Percentiles rank a stretch among this genome's conserved stretches.
phyloP scores from a whole-genome alignment of 1,140 invertebrate genomes.

The Drosophila gunungcola region DNA sequence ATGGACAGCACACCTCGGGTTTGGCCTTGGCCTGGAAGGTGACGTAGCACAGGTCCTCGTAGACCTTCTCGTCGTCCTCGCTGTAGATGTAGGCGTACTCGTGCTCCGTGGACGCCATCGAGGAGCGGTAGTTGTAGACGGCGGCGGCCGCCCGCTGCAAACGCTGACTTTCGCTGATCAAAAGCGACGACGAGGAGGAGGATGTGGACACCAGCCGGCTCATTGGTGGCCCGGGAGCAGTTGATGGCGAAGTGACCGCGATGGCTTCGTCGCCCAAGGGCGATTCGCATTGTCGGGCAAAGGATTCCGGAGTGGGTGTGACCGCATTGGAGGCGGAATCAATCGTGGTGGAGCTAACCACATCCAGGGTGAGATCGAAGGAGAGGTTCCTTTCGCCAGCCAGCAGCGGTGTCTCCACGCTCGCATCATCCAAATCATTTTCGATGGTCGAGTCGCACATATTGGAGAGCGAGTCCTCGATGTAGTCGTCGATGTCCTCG shows the following conservation, averaged over 20 bases:
- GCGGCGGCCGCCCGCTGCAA: slow-evolving; percentile 72
- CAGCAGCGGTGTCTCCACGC: not conserved
- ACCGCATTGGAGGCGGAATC: slow-evolving; percentile 21
- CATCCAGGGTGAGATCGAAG: slow-evolving; percentile 49
- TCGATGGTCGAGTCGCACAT: slow-evolving; percentile 70
- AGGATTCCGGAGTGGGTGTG: slow-evolving; percentile 56
- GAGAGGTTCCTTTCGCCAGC: slow-evolving; percentile 43
- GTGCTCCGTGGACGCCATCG: slow-evolving; percentile 64
- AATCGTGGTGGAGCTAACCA: not conserved
- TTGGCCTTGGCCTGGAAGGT: slow-evolving; percentile 88
- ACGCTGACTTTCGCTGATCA: slow-evolving; percentile 68
- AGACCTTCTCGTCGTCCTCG: slow-evolving; percentile 91
- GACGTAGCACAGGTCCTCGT: slow-evolving; percentile 94
- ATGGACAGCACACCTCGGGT: slow-evolving; percentile 86
- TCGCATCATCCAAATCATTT: slow-evolving; percentile 28
- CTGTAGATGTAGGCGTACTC: slow-evolving; percentile 81
- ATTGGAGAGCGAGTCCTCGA: slow-evolving; percentile 74
- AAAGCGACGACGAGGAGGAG: slow-evolving; percentile 40
- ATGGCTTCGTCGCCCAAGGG: not conserved
- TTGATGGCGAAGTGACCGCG: not conserved
- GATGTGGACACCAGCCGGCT: slow-evolving; percentile 30
- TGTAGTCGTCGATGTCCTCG: slow-evolving; percentile 81
- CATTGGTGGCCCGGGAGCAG: slow-evolving; percentile 2
- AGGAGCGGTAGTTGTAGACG: slow-evolving; percentile 77
- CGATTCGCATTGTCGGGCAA: slow-evolving; percentile 3